Conservation (phyloP, 1,140 invertebrate species). For the Chironomus striatipennis region DNA sequence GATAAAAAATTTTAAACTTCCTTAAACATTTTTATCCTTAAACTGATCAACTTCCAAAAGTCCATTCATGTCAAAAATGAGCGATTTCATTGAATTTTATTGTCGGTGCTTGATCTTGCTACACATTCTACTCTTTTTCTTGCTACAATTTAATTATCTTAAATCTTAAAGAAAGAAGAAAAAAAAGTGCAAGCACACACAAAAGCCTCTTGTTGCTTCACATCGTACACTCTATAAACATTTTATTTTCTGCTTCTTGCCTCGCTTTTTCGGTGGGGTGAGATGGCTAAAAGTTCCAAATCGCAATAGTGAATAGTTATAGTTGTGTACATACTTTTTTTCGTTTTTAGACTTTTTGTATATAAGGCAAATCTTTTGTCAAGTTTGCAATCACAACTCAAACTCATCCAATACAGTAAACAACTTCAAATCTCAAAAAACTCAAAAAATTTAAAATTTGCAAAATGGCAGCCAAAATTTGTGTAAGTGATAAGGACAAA, state of each 20-base stretch:
- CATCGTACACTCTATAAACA: background rate
- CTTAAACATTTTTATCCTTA: too few relatives aligned
- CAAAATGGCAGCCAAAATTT: slow-evolving; percentile 18
- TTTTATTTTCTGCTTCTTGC: background rate
- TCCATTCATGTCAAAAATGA: too few relatives aligned
- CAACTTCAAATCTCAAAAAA: slow-evolving; percentile 3
- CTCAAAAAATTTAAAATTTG: slow-evolving; percentile 1
- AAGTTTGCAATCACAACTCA: slow-evolving; percentile 16
- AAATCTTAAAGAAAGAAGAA: background rate
- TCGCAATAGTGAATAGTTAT: background rate
- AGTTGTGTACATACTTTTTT: background rate
- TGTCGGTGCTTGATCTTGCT: background rate
- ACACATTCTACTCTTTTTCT: background rate
- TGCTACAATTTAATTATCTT: background rate
- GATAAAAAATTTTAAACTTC: too few relatives aligned
- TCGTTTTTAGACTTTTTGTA: background rate
- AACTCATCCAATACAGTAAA: background rate
- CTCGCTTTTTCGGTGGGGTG: background rate
- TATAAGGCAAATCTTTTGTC: slow-evolving; percentile 22
- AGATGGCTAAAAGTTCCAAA: slow-evolving; percentile 1
- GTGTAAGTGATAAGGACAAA: background rate
- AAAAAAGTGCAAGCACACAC: background rate
- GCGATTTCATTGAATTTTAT: too few relatives aligned
- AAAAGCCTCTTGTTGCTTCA: background rate
- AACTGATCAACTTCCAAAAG: too few relatives aligned